phyloP scores from a whole-genome alignment of 2,113 vertebrate genomes.

The Cardinalis cardinalis region DNA sequence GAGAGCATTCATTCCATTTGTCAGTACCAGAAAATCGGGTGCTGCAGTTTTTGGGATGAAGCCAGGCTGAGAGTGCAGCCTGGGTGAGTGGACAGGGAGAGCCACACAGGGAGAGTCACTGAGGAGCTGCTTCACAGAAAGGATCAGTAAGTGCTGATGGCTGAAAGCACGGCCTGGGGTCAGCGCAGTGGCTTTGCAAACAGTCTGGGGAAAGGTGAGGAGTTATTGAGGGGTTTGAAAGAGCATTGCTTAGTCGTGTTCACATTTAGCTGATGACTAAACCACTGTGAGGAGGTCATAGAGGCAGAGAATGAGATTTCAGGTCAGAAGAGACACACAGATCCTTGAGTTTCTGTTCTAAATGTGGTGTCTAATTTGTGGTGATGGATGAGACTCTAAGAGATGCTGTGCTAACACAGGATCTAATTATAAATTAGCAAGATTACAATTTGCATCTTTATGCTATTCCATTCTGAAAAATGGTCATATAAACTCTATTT shows the following conservation, averaged over 20 bases:
- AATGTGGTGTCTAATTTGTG: not conserved
- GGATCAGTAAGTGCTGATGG: not conserved
- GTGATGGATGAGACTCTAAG: not conserved
- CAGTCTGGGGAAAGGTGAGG: not conserved
- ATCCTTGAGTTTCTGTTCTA: not conserved
- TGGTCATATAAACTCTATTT: not conserved
- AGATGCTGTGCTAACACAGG: not conserved
- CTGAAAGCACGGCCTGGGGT: not conserved
- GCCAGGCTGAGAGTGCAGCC: not conserved
- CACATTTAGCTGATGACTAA: not conserved
- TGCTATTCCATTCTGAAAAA: not conserved
- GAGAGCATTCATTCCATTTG: not conserved
- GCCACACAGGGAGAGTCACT: not conserved
- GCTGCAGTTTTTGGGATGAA: not conserved
- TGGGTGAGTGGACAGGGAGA: not conserved
- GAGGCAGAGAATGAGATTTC: not conserved
- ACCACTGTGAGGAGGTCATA: not conserved
- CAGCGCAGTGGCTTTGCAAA: not conserved
- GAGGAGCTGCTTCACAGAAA: not conserved
- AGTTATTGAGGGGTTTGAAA: not conserved
- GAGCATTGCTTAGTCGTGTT: not conserved
- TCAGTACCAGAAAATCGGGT: accelerated
- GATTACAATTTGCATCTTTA: not conserved
- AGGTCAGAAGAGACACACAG: not conserved
- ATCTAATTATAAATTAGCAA: not conserved